Conservation (phyloP, 2,797 vertebrate species). For the Ctenosaura bakeri region DNA sequence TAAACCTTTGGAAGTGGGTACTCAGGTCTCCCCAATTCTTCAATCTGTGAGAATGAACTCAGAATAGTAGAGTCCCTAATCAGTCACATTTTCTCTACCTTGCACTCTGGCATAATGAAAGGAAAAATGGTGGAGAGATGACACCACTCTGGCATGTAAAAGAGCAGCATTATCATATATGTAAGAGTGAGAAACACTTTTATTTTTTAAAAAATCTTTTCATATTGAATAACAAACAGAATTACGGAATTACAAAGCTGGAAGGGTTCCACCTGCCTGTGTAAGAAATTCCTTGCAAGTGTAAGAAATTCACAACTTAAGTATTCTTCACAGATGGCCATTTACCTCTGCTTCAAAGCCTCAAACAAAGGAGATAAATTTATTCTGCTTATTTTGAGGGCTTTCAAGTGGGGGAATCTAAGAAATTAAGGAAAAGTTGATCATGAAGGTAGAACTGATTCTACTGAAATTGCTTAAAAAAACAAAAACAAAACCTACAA, state of each 20-base stretch:
- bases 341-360: too few species aligned
- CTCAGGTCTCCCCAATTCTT: neutral
- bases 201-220: neutral
- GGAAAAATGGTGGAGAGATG: neutral
- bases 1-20: neutral
- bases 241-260: too few species aligned
- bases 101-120: neutral
- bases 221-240: neutral
- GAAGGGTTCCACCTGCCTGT: too few species aligned
- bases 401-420: neutral
- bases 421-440: neutral
- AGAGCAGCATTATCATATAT: neutral
- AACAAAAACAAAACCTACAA: neutral
- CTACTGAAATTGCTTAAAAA: neutral
- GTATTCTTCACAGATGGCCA: too few species aligned
- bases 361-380: neutral
- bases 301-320: too few species aligned
- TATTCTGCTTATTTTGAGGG: neutral
- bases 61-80: neutral
- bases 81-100: neutral
- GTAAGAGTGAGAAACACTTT: neutral
- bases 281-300: too few species aligned
- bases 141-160: neutral
- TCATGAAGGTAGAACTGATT: neutral
- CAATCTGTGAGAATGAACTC: neutral